Evolutionary conservation across 64 coral and sea anemone species (phyloP).

Genomic region (Stichodactyla helianthus): DNA sequence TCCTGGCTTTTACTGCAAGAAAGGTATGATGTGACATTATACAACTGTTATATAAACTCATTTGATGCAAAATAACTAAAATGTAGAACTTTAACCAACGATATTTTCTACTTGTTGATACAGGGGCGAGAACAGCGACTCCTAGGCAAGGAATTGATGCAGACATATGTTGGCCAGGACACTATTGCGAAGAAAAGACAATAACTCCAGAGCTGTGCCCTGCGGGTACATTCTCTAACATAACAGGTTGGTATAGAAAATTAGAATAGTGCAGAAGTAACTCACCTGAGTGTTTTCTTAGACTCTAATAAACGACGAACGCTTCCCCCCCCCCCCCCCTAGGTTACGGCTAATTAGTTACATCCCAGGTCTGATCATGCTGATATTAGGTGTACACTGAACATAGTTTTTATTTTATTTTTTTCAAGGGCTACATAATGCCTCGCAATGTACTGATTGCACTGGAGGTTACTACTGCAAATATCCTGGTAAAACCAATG

Average conservation of each 20-base stretch:
- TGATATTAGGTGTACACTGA: neutral
- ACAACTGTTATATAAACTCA: neutral
- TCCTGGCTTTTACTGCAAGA: conserved; percentile 77
- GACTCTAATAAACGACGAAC: too few species aligned
- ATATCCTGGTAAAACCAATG: conserved; percentile 63
- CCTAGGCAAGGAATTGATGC: conserved; percentile 76
- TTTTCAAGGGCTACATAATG: conserved; percentile 73
- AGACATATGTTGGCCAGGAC: conserved; percentile 70
- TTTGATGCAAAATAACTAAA: neutral
- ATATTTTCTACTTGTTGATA: neutral
- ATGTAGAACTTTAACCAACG: neutral
- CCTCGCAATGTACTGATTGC: conserved; percentile 68
- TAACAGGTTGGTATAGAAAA: conserved; percentile 41
- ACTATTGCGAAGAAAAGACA: conserved; percentile 72
- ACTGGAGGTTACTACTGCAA: conserved; percentile 86
- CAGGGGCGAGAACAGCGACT: conserved; percentile 81
- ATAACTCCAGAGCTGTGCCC: conserved; percentile 67
- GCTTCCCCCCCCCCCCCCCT: too few species aligned
- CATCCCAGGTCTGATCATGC: too few species aligned
- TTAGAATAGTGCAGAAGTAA: neutral
- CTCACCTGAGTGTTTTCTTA: neutral
- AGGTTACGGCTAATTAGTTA: too few species aligned
- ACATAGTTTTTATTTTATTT: neutral
- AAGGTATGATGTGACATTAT: conserved; percentile 2
- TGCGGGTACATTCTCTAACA: conserved; percentile 82